phyloP scores from a whole-genome alignment of 2,797 vertebrate species.

The Enteromius paludinosus region DNA sequence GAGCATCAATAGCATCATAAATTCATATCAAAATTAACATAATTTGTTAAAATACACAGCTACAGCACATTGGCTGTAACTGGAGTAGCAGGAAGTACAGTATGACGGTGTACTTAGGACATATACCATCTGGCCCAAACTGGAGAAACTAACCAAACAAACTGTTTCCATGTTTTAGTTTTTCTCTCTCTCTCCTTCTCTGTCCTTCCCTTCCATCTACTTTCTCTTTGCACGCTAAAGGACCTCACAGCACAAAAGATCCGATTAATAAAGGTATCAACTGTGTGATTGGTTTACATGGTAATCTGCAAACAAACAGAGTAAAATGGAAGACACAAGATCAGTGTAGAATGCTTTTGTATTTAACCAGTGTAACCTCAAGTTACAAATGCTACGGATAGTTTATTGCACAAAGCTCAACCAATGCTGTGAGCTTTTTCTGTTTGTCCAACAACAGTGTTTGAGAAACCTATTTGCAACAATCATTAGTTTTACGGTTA shows the following conservation, averaged over 20 bases:
- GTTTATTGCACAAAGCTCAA: neutral
- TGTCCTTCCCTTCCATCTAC: conserved; percentile 1
- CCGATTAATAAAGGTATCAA: conserved; percentile 63
- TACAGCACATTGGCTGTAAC: neutral
- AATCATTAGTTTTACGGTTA: neutral
- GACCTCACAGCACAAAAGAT: conserved; percentile 59
- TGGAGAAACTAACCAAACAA: conserved; percentile 5
- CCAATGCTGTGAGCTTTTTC: neutral
- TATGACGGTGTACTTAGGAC: neutral
- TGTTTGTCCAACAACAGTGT: neutral
- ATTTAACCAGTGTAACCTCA: conserved; percentile 49
- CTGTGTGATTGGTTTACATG: conserved; percentile 75
- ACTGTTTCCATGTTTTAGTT: neutral
- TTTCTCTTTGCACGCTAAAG: conserved; percentile 55
- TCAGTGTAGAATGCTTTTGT: conserved; percentile 61
- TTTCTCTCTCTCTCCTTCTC: neutral
- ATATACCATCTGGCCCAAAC: neutral
- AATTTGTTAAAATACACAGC: neutral
- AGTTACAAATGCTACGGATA: conserved; percentile 13
- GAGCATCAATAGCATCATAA: neutral
- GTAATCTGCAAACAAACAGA: conserved; percentile 74
- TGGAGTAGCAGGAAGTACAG: neutral
- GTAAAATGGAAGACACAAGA: conserved; percentile 66
- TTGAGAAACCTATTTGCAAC: neutral
- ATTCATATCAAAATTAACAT: no score